These are phyloP conservation scores for Dicrurus megarhynchus DNA, from an alignment of 2,113 vertebrate species.

Conservation along the genomic window DNA sequence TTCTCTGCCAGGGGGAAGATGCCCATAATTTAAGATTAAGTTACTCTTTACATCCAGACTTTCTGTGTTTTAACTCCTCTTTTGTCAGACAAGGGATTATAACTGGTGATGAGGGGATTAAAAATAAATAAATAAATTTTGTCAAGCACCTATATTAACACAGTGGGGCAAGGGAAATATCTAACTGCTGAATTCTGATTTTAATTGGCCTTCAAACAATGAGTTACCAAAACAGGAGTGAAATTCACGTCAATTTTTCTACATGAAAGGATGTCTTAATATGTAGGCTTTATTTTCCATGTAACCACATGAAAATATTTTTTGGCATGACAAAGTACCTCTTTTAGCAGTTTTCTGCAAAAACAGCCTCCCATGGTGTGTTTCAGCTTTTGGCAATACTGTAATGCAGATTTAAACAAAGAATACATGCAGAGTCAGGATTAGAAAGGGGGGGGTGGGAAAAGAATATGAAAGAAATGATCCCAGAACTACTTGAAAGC, in stretches of 20 bases:
- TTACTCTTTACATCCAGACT: background rate
- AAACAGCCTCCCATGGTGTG: background rate
- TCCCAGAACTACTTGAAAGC: background rate
- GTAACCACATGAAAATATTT: background rate
- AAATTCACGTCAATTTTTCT: background rate
- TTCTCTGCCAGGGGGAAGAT: background rate
- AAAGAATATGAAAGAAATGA: background rate
- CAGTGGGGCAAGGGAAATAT: background rate
- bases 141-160: background rate
- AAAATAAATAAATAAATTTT: background rate
- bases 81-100: background rate
- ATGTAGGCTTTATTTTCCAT: background rate
- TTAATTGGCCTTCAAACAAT: background rate
- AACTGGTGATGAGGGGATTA: background rate
- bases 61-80: background rate
- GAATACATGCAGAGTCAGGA: background rate
- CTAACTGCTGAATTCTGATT: background rate
- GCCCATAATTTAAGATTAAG: background rate
- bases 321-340: background rate
- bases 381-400: background rate
- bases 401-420: background rate
- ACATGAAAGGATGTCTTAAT: background rate
- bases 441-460: rapidly evolving
- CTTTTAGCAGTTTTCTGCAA: background rate
- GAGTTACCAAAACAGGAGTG: background rate